phyloP scores from a whole-genome alignment of 2,113 vertebrate species.

The Scytalopus superciliaris region DNA sequence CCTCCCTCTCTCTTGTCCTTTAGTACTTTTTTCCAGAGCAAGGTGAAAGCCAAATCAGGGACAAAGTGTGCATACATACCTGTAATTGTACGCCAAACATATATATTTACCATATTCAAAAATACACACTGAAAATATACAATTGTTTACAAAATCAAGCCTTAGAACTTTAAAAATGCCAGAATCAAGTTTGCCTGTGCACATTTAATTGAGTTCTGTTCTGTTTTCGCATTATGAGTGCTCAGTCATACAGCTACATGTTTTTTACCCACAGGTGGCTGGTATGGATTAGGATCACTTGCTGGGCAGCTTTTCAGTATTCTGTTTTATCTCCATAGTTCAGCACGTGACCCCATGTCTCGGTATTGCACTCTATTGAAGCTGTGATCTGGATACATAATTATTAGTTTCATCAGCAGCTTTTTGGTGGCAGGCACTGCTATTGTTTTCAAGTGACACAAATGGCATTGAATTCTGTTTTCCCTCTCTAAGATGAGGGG shows the following conservation, averaged over 20 bases:
- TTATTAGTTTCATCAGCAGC: conserved; percentile 44
- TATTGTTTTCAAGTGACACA: conserved; percentile 30
- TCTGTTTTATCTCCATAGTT: conserved; percentile 56
- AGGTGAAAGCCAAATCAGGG: not conserved
- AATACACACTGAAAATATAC: not conserved
- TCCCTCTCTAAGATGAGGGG: not conserved
- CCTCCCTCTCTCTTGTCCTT: not conserved
- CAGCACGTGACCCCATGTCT: conserved; percentile 29
- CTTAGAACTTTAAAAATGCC: not conserved
- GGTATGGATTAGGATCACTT: conserved; percentile 54
- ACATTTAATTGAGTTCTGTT: not conserved
- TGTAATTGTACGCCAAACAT: not conserved
- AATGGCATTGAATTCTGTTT: conserved; percentile 3
- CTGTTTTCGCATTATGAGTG: not conserved
- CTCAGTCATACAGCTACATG: not conserved
- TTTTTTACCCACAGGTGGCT: conserved; percentile 43
- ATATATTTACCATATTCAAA: not conserved
- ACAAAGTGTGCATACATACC: not conserved
- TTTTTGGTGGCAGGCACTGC: conserved; percentile 28
- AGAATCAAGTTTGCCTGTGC: not conserved
- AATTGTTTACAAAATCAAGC: not conserved
- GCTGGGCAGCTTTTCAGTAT: conserved; percentile 54
- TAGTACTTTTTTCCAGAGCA: not conserved
- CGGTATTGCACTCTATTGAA: not conserved
- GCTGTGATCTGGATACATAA: conserved; percentile 33